phyloP scores from a whole-genome alignment of 2,113 vertebrate genomes.

The Turdus rufiventris region DNA sequence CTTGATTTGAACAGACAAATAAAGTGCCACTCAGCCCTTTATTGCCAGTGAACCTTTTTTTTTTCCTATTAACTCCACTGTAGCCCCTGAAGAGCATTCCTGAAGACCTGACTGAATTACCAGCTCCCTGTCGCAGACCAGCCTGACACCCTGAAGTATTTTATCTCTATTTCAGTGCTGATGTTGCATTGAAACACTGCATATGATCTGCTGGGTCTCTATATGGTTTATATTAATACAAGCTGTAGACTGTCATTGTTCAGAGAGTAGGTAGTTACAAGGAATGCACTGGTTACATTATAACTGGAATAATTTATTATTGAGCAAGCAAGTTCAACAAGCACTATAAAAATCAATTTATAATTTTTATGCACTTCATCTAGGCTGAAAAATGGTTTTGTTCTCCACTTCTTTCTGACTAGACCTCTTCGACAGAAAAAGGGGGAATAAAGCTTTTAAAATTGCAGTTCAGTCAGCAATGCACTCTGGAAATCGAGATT shows the following conservation, averaged over 20 bases:
- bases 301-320: conserved; percentile 57
- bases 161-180: conserved; percentile 45
- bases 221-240: conserved; percentile 50
- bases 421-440: not conserved
- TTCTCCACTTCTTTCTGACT: conserved; percentile 40
- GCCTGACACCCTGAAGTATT: conserved; percentile 6
- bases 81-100: not conserved
- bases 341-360: conserved; percentile 61
- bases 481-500: conserved; percentile 42
- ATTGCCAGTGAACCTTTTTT: not conserved
- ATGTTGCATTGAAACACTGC: conserved; percentile 53
- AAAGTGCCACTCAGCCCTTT: conserved; percentile 4
- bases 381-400: conserved; percentile 51
- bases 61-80: not conserved
- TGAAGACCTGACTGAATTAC: not conserved
- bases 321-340: conserved; percentile 61
- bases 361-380: conserved; percentile 60
- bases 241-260: conserved; percentile 53
- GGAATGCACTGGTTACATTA: conserved; percentile 39
- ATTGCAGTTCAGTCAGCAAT: conserved; percentile 33
- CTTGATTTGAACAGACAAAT: conserved; percentile 28
- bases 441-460: conserved; percentile 50
- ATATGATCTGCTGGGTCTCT: conserved; percentile 53
- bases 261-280: conserved; percentile 12
- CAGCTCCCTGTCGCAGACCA: not conserved